Evolutionary conservation across 2,797 vertebrate species (phyloP), one percentile per base, ranked within the genome.

Genomic region (Peromyscus nudipes): DNA sequence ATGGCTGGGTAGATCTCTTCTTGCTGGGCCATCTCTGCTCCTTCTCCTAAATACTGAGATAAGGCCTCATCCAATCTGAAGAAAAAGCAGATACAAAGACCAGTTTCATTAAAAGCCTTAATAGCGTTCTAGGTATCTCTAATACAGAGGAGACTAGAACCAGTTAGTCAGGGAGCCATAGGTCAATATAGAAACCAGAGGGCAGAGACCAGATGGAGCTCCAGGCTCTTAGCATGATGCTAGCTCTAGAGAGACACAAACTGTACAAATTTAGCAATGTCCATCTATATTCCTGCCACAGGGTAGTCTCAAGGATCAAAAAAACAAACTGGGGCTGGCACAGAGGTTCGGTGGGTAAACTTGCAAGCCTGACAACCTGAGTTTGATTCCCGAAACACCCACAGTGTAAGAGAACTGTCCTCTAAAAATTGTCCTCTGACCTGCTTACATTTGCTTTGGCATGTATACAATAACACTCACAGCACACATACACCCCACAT

Each of bases 11-110:
- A 99, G 98, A 99, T 98, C 96, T 99, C 99, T 92, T 99, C 98
- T 71, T 97, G 98, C 95, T 99, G 99, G 13, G 98, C 84, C 55
- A 99, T 89, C 97, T 99, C 98, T 75, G 98, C 96, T 76, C 98
- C 99, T 89, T 99, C 98, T 46, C 99, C 99, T 75, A 99, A 99
- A 95, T 99, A 99, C 12, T 98, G 99, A 27, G 99, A 98, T 98
- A 99, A 97, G 16, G 99, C 99, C 97, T 99, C 99, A 1, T 99
- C 99, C 96, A 99, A 97, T 97, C 99, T 99, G 97, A 34, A 65
- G 79, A 76, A 81, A 97, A 97, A 64, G 95, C 0, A 60, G 34
- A 90, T 16, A 94, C 0, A 95, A 46, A 89, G 27, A 55, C 23
- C 2, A 8, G 16, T 19, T 75, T 40, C 6, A 85, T 34, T 69